Conservation (phyloP, 2,888 invertebrate species). For the Pardosa pseudoannulata region DNA sequence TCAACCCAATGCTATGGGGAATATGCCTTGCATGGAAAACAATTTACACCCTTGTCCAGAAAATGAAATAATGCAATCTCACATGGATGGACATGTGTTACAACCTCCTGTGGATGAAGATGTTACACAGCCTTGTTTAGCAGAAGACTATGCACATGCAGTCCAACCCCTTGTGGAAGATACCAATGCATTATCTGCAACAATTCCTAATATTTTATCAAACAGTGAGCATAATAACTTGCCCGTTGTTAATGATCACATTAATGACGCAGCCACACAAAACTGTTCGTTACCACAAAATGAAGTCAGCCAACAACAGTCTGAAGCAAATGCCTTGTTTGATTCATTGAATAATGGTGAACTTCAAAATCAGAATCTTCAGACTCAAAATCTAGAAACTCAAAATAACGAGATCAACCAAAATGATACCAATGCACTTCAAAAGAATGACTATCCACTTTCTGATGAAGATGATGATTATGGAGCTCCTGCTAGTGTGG, state of each 20-base stretch:
- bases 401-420: not conserved
- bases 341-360: slow-evolving; percentile 39
- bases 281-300: not conserved
- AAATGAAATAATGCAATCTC: not conserved
- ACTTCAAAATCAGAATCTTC: not conserved
- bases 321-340: slow-evolving; percentile 39
- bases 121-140: slow-evolving; percentile 4
- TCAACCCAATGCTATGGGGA: not conserved
- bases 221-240: not conserved
- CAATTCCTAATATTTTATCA: not conserved
- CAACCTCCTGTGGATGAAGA: not conserved
- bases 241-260: slow-evolving; percentile 2
- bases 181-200: not conserved
- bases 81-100: not conserved
- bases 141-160: not conserved
- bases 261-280: not conserved
- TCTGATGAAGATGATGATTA: slow-evolving; percentile 72
- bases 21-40: not conserved
- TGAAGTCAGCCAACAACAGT: not conserved
- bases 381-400: slow-evolving; percentile 3
- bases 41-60: not conserved
- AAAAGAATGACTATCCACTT: slow-evolving; percentile 7
- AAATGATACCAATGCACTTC: not conserved
- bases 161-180: too few species aligned
- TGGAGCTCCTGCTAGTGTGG: slow-evolving; percentile 79